Conservation (phyloP, 1,140 invertebrate genomes). For the Gonatopus flavifemur region DNA sequence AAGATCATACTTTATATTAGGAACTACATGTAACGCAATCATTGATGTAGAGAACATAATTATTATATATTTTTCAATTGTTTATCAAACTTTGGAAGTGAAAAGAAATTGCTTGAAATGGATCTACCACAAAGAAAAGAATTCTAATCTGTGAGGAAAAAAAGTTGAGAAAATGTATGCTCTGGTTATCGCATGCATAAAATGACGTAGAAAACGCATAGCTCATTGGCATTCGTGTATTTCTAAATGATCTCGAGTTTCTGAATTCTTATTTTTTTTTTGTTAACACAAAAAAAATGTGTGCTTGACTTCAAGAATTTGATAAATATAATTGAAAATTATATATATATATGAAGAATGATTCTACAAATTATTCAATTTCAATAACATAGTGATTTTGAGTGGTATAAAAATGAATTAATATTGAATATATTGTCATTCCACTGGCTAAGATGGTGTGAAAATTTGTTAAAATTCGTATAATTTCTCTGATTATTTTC, state of each 20-base stretch:
- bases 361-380: no score
- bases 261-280: not conserved
- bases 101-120: no score
- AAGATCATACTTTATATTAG: no score
- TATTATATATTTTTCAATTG: not conserved
- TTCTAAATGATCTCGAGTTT: not conserved
- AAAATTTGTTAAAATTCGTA: not conserved
- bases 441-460: not conserved
- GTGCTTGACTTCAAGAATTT: conserved; percentile 8
- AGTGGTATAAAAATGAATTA: not conserved
- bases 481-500: not conserved
- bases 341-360: no score
- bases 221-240: not conserved
- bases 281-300: not conserved
- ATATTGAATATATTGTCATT: not conserved
- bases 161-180: conserved; percentile 31
- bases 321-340: conserved; percentile 11
- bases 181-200: conserved; percentile 33
- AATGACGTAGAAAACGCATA: not conserved
- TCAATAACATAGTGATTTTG: no score
- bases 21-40: no score
- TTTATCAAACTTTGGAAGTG: not conserved
- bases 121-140: no score
- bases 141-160: conserved; percentile 11
- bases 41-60: not conserved